Evolutionary conservation across 2,888 invertebrate genomes (phyloP).

Genomic region (Microctonus aethiopoides): DNA sequence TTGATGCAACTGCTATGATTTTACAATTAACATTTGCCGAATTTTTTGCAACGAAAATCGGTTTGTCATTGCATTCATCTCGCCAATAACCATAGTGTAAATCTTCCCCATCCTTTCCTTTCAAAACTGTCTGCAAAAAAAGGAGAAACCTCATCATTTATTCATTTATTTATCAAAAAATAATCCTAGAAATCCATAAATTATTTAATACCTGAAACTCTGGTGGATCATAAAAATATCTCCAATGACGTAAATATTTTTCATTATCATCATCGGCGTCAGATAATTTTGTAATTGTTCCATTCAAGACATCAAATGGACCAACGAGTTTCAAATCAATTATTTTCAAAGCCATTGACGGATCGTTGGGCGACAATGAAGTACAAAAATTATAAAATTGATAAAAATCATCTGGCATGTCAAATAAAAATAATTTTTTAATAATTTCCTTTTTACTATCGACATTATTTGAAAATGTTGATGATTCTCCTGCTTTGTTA

Average conservation of each 20-base stretch:
- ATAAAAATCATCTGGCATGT: conserved; percentile 93
- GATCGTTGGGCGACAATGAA: conserved; percentile 69
- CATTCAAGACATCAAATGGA: conserved; percentile 85
- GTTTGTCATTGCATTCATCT: conserved; percentile 80
- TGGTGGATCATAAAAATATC: conserved; percentile 94
- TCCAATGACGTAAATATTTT: conserved; percentile 84
- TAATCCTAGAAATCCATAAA: background rate
- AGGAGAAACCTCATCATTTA: no score
- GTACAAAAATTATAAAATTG: conserved; percentile 83
- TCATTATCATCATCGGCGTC: conserved; percentile 70
- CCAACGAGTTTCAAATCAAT: conserved; percentile 83
- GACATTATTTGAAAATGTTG: background rate
- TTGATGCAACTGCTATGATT: conserved; percentile 79
- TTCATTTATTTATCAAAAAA: conserved; percentile 4
- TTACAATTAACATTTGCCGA: conserved; percentile 75
- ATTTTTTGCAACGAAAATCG: conserved; percentile 84
- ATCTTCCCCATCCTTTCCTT: conserved; percentile 76
- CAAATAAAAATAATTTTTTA: conserved; percentile 80
- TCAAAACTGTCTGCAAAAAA: conserved; percentile 76
- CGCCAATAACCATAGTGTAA: conserved; percentile 92
- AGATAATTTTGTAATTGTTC: conserved; percentile 70
- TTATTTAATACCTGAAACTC: conserved; percentile 80
- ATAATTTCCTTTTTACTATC: conserved; percentile 66
- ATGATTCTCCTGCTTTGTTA: background rate
- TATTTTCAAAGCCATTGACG: conserved; percentile 74